Conservation (phyloP, 2,113 vertebrate genomes). For the Lanius collurio region DNA sequence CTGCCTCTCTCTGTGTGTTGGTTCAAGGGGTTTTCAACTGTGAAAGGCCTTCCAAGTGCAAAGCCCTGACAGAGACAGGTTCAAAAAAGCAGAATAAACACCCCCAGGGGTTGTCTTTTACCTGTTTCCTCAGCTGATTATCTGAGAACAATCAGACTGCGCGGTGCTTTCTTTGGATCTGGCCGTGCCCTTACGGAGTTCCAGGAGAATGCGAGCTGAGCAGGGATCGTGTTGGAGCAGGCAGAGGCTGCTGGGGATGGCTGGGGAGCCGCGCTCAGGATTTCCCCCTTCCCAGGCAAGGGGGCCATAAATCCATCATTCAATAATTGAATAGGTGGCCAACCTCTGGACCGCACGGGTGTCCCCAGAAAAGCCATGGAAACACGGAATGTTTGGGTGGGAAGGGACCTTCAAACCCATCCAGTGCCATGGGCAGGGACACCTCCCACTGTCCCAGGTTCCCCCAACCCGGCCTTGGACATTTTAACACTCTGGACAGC, state of each 20-base stretch:
- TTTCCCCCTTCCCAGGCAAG: not conserved
- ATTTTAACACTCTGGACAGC: not conserved
- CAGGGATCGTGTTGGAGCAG: slow-evolving; percentile 17
- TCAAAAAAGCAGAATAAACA: slow-evolving; percentile 8
- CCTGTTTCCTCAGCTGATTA: slow-evolving; percentile 56
- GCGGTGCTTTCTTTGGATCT: slow-evolving; percentile 45
- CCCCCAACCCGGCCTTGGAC: not conserved
- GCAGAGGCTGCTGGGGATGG: not conserved
- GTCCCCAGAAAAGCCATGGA: not conserved
- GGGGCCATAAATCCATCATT: not conserved
- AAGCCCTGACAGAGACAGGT: not conserved
- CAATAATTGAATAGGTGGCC: fast-evolving
- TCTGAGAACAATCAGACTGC: slow-evolving; percentile 47
- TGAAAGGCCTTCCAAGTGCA: not conserved
- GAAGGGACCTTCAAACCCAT: not conserved
- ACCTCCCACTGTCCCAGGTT: not conserved
- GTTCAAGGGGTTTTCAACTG: slow-evolving; percentile 11
- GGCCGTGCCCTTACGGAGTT: not conserved
- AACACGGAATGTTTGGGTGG: not conserved
- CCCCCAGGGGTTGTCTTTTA: slow-evolving; percentile 39
- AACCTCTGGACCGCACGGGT: not conserved
- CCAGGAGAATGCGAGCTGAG: not conserved
- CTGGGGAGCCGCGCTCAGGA: not conserved
- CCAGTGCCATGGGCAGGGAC: not conserved
- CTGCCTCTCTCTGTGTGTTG: not conserved